Percentiles rank a stretch among this genome's conserved stretches.
These are phyloP conservation scores for Eulacestoma nigropectus DNA, from an alignment of 2,113 vertebrate species.

Conservation along the genomic window DNA sequence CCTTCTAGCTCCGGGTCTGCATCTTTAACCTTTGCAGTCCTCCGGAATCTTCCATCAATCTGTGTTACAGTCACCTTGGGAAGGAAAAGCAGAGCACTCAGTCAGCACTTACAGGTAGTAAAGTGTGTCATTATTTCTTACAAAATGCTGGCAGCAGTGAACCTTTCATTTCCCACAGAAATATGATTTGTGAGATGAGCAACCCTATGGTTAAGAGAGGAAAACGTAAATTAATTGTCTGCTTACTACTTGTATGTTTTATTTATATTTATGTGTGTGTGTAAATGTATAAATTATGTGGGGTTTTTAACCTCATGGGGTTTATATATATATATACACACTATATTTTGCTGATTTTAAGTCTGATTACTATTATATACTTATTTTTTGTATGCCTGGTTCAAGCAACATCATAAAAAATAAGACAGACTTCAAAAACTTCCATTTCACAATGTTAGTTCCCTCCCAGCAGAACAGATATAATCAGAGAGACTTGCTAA, in stretches of 20 bases:
- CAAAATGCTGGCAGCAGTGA: conserved; percentile 66
- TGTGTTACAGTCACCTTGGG: conserved; percentile 79
- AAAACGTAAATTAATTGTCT: conserved; percentile 49
- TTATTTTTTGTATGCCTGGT: not conserved
- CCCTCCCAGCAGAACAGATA: not conserved
- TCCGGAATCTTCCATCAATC: conserved; percentile 77
- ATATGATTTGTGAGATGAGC: conserved; percentile 74
- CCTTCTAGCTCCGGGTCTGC: conserved; percentile 72
- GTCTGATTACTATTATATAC: conserved; percentile 11
- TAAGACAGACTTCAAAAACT: not conserved
- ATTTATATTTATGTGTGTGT: not conserved
- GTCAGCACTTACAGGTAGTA: conserved; percentile 78
- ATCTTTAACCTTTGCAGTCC: conserved; percentile 79
- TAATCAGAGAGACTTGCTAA: not conserved
- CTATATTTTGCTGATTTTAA: not conserved
- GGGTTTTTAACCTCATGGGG: not conserved
- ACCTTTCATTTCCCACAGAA: conserved; percentile 71
- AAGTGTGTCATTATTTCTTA: conserved; percentile 78
- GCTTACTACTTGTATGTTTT: not conserved
- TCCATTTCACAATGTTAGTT: not conserved
- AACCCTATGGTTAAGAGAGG: conserved; percentile 44
- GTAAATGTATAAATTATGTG: not conserved
- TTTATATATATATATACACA: not conserved
- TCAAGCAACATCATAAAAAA: conserved; percentile 10
- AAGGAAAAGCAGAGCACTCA: conserved; percentile 71